These are phyloP conservation scores for Ceratothoa steindachneri DNA, from an alignment of 2,888 invertebrate genomes.

Conservation along the genomic window DNA sequence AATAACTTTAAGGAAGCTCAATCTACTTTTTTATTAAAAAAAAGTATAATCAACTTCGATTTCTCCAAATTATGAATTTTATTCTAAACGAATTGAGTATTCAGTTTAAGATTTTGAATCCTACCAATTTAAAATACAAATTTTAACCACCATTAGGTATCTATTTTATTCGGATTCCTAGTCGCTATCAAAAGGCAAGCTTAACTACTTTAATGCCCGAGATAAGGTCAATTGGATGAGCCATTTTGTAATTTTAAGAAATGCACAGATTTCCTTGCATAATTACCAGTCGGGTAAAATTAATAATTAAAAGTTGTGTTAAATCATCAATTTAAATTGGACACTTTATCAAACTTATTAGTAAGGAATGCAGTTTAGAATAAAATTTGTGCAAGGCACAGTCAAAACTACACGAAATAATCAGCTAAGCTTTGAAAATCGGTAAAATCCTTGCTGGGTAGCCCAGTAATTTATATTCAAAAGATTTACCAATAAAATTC, in stretches of 20 bases:
- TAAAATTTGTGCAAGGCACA: neutral
- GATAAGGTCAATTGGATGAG: neutral
- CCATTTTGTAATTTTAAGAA: neutral
- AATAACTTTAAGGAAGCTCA: no score
- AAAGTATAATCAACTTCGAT: no score
- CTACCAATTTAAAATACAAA: neutral
- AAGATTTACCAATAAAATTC: neutral
- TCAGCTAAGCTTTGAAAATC: no score
- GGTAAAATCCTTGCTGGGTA: neutral
- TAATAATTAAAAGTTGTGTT: neutral
- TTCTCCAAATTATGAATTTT: neutral
- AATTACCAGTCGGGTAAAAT: neutral
- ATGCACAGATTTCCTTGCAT: neutral
- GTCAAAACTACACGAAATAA: no score
- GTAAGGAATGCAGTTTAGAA: neutral
- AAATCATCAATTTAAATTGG: neutral
- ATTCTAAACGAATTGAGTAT: neutral
- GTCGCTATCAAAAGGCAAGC: no score
- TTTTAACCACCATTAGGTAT: neutral
- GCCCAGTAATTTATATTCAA: neutral
- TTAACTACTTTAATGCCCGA: neutral
- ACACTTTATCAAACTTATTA: neutral
- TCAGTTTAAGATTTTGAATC: neutral
- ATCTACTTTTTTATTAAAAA: no score
- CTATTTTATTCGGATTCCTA: neutral